Base-by-base conservation (phyloP, 2,113 vertebrate genomes). In the Strigops habroptila region DNA sequence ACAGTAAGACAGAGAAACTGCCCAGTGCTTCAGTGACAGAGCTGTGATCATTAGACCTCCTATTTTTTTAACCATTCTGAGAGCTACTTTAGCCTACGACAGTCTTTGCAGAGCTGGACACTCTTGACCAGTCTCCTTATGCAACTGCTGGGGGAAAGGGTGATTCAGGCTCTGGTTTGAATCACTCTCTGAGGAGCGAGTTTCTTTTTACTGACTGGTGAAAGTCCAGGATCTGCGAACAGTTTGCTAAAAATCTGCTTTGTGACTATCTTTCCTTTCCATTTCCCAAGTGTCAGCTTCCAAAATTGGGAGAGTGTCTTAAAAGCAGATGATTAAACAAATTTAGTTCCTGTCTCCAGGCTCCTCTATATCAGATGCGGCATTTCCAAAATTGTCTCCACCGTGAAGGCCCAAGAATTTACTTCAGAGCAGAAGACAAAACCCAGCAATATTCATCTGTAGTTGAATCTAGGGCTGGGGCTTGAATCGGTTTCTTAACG, bases 231-330 rank as follows among this genome's bases (percentile, higher is more conserved):
- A 93, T 86, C 35, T 78, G 77, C 68, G 39, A 73, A 77, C 30
- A 74, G 60, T 91, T 93, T 84, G 86, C 64, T 93, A 81, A 91
- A 92, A 96, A 83, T 84, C 77, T 88, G 64, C 33, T 88, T 79
- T 93, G 43, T 93, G 88, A 84, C 83, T 90, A 15, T 90, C 68
- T 83, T 83, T 91, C 43, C 49, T 80, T 88, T 81, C 60, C 60
- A 25, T 82, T 86, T 93, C 55, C 51, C 33, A 60, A 86, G 80
- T 2, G 7, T 81, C 77, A 81, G 8, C 48, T 39, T 90, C 53
- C 75, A 74, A 74, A 59, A 74, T 2, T 78, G 71, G 60, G 46
- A 94, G 35, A 21, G 7, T 88, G 15, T 68, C 68, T 91, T 86
- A 70, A 93, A 93, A 91, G 37, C 76, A 92, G 83, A 88, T 84